Base-by-base conservation (phyloP, 2,888 invertebrate genomes). In the Drosophila neotestacea region DNA sequence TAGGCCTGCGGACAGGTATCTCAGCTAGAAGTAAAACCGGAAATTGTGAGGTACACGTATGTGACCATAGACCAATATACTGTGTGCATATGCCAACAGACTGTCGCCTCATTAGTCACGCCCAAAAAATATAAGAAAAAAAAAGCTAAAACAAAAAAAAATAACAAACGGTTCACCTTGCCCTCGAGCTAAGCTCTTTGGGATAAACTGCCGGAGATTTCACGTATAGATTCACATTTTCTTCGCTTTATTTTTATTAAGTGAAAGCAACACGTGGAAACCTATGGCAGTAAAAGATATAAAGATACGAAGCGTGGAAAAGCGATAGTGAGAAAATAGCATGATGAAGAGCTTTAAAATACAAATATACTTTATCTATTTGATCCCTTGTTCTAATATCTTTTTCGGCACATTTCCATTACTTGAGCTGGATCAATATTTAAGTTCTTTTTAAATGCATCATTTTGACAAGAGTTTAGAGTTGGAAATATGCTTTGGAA, bases 81-180 rank as follows among this genome's bases (percentile, higher is more conserved):
- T 22, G 22, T 22, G 2, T 22, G 22, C 2, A 22, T 22, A 22
- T 41, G 10, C 22, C 10, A 46, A 34, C n/a, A 36, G 10, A 59
- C 48, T 41, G 59, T 32, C 50, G 59, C 38, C 65, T 65, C 65
- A 65, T 65, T 59, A 65, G 65, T 65, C 59, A 52, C 65, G 39
- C 59, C 65, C 65, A 16, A 52, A 13, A 13, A 36, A 1, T 11
- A 51, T 4, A 11, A 4, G 32, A 11, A 34, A 10, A 11, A 36
- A 13, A 13, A n/a, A n/a, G n/a, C 4, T 22, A 6, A 7, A 32
- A 52, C 10, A 13, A 22, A 1, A 11, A 4, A 22, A 22, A 34
- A 16, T 16, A 10, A 34, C 16, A n/a, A n/a, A 5, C 16, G 27
- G 32, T 1, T 32, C 13, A 6, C 11, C 27, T n/a, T 11, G 2